Evolutionary conservation across 2,113 vertebrate genomes (phyloP).

Genomic region (Thamnophis sirtalis): DNA sequence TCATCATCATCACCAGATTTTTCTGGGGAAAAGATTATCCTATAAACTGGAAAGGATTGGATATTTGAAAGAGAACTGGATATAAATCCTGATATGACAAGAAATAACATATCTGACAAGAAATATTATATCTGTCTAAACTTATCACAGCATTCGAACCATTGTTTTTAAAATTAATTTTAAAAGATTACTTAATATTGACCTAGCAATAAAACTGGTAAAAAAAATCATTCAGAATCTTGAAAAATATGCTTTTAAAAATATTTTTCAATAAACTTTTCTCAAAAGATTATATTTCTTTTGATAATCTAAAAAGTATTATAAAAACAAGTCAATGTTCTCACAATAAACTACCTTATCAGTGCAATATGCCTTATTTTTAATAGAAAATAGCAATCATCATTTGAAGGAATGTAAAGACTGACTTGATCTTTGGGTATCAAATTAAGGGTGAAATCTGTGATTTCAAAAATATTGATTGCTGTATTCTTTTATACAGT

Average conservation of each 20-base stretch:
- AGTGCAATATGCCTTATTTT: neutral
- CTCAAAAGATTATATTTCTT: neutral
- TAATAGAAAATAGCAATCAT: neutral
- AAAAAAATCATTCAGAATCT: neutral
- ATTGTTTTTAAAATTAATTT: neutral
- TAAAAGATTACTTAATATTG: neutral
- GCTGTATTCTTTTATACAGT: neutral
- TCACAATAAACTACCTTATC: neutral
- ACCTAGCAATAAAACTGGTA: neutral
- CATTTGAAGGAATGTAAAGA: neutral
- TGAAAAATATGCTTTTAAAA: neutral
- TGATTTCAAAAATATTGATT: neutral
- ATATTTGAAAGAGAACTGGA: too few species aligned
- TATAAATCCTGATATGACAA: neutral
- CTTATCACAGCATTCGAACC: neutral
- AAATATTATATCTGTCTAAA: neutral
- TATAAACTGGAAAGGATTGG: too few species aligned
- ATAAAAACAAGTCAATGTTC: neutral
- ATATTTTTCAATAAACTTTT: neutral
- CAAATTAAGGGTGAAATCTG: neutral
- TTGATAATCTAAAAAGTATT: neutral
- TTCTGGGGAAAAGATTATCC: too few species aligned
- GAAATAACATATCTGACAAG: neutral
- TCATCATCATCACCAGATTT: too few species aligned
- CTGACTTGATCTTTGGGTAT: neutral